Evolutionary conservation across 2,113 vertebrate species (phyloP).

Genomic region (Vanacampus margaritifer): DNA sequence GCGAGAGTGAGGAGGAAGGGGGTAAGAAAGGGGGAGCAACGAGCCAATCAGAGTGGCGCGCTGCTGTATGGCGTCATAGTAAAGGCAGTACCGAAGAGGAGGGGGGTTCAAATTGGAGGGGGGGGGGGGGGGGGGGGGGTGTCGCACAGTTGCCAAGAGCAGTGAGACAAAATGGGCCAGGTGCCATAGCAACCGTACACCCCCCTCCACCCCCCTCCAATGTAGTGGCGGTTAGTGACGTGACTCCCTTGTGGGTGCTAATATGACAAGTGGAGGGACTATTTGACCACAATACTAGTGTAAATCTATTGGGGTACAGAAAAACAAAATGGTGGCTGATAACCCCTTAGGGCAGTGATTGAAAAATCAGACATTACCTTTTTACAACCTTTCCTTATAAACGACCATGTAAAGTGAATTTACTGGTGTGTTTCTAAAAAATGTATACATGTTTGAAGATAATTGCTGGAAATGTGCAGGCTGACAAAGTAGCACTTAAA

Average conservation of each 20-base stretch:
- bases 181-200: constrained; percentile 6
- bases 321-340: too few species aligned
- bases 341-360: background rate
- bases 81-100: background rate
- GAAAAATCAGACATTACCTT: background rate
- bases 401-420: too few species aligned
- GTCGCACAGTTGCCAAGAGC: constrained; percentile 2
- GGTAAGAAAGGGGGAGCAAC: background rate
- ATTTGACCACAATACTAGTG: background rate
- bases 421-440: too few species aligned
- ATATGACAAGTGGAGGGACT: background rate
- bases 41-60: background rate
- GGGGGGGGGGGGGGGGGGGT: background rate
- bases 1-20: constrained; percentile 9
- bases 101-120: background rate
- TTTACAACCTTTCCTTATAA: too few species aligned
- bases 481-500: too few species aligned
- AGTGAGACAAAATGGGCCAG: constrained; percentile 4
- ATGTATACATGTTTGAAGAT: too few species aligned
- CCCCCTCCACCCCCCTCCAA: background rate
- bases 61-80: background rate
- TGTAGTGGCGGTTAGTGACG: background rate
- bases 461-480: too few species aligned
- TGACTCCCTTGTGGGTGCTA: background rate
- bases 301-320: too few species aligned